Conservation (phyloP, 2,113 vertebrate genomes). For the Corydoras maculifer region DNA sequence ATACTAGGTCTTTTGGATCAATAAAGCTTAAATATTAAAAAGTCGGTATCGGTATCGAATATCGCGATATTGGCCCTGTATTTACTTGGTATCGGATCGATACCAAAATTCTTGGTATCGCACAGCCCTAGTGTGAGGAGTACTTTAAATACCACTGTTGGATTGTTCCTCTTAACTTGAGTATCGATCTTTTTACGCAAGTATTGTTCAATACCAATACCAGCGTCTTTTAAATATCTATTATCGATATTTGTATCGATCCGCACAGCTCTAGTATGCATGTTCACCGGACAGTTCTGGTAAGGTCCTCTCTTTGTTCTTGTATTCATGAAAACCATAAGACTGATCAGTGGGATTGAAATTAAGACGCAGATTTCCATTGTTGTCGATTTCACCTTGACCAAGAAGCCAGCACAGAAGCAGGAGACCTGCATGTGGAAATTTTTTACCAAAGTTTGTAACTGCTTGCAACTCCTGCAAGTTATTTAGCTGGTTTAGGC, state of each 20-base stretch:
- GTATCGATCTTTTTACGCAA: no score
- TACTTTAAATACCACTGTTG: neutral
- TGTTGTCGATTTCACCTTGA: slow-evolving; percentile 1
- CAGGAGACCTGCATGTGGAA: neutral
- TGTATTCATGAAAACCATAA: slow-evolving; percentile 4
- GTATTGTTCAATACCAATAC: no score
- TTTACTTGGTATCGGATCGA: no score
- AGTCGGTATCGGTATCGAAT: no score
- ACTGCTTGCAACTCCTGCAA: neutral
- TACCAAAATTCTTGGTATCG: no score
- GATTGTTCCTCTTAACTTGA: neutral
- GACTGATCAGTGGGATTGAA: neutral
- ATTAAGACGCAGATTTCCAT: slow-evolving; percentile 6
- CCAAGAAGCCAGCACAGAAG: neutral
- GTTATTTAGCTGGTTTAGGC: neutral
- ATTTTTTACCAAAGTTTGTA: neutral
- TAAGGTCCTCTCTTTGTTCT: neutral
- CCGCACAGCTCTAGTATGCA: no score
- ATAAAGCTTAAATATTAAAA: no score
- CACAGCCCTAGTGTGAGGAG: no score
- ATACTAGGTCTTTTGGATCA: no score
- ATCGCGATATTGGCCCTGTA: no score
- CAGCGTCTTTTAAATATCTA: no score
- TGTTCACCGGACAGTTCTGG: neutral
- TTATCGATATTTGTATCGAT: no score